Percentiles rank a stretch among this genome's conserved stretches.
Evolutionary conservation across 1,140 invertebrate genomes (phyloP).

Genomic region (Pectinophora gossypiella): DNA sequence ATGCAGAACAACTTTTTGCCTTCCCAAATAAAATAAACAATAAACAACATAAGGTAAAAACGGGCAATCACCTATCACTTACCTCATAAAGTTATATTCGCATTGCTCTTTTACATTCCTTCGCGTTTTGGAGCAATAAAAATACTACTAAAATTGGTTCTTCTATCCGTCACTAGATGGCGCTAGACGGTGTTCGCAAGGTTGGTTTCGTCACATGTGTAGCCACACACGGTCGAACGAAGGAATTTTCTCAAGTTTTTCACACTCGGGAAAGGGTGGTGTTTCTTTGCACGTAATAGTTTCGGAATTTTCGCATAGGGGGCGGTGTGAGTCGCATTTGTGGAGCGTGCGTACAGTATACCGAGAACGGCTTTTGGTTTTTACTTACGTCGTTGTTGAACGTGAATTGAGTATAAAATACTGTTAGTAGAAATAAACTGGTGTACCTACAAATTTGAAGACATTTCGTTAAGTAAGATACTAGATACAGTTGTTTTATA

Average conservation of each 20-base stretch:
- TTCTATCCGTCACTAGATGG: conserved; percentile 60
- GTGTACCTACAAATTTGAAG: no score
- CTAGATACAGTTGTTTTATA: no score
- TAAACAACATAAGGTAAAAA: background rate
- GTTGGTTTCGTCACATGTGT: conserved; percentile 27
- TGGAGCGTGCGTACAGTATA: background rate
- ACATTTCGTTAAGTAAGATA: no score
- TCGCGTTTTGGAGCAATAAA: conserved; percentile 25
- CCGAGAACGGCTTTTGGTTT: no score
- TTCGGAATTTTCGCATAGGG: conserved; percentile 50
- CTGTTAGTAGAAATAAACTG: no score
- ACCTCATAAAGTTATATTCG: background rate
- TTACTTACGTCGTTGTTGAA: no score
- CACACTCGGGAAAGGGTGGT: conserved; percentile 30
- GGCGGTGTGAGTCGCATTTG: conserved; percentile 36
- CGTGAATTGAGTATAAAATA: no score
- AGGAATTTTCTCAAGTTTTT: conserved; percentile 53
- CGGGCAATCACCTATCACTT: background rate
- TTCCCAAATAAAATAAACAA: background rate
- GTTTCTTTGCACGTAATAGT: conserved; percentile 49
- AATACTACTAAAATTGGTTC: conserved; percentile 38
- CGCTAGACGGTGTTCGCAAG: conserved; percentile 25
- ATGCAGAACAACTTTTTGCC: background rate
- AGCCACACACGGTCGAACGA: conserved; percentile 26
- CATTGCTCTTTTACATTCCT: no score